A percentile compares a stretch with the other conserved stretches of the same genome.
These are phyloP conservation scores for Dione juno DNA, from an alignment of 2,888 invertebrate genomes.

Conservation along the genomic window DNA sequence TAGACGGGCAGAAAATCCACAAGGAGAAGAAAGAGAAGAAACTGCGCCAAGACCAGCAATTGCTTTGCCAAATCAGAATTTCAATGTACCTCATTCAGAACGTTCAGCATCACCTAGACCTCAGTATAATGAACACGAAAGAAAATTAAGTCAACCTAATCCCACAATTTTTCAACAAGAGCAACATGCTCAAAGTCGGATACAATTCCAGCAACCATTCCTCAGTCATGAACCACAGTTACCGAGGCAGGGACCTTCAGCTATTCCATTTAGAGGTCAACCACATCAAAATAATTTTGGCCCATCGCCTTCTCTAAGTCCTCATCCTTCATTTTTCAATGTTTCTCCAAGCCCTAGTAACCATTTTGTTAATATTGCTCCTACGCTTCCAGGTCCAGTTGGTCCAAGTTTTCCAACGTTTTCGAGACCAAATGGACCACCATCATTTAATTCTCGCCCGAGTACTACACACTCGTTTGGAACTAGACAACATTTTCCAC, in stretches of 20 bases:
- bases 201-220: constrained; percentile 76
- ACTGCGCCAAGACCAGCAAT: constrained; percentile 86
- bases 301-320: constrained; percentile 59
- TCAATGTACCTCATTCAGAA: constrained; percentile 60
- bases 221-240: constrained; percentile 73
- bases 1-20: constrained; percentile 62
- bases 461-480: constrained; percentile 62
- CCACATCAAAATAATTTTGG: constrained; percentile 69
- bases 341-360: constrained; percentile 60
- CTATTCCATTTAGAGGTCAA: constrained; percentile 70
- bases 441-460: constrained; percentile 65
- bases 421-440: constrained; percentile 63
- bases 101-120: constrained; percentile 63
- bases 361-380: constrained; percentile 61
- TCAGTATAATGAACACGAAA: constrained; percentile 53
- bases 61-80: constrained; percentile 74
- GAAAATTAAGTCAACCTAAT: constrained; percentile 54
- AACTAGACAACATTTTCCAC: constrained; percentile 70
- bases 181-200: constrained; percentile 73
- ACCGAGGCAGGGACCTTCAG: constrained; percentile 72
- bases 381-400: constrained; percentile 65
- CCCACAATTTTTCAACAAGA: constrained; percentile 61
- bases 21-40: constrained; percentile 82
- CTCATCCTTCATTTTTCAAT: constrained; percentile 63
- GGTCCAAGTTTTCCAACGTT: constrained; percentile 66